These are phyloP conservation scores for Brenthis hecate DNA, from an alignment of 2,888 invertebrate species.

Conservation along the genomic window DNA sequence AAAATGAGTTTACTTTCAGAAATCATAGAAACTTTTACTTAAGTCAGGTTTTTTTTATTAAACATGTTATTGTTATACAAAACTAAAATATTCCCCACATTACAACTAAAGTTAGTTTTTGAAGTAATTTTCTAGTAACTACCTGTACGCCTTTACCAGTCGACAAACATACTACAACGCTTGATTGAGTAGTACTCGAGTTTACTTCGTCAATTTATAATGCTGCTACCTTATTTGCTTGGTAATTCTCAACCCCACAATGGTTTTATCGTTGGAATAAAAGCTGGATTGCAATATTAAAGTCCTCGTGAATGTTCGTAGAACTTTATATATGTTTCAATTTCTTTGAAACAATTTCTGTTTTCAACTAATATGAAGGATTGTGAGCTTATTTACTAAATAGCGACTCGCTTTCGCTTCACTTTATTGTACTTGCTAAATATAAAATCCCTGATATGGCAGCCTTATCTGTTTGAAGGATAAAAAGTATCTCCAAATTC, in stretches of 20 bases:
- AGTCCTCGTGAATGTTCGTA: background rate
- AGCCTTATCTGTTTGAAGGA: no score
- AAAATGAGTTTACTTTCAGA: no score
- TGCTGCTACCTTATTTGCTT: conserved; percentile 29
- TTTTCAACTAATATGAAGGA: no score
- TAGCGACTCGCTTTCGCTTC: no score
- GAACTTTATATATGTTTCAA: conserved; percentile 1
- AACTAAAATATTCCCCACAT: no score
- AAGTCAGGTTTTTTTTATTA: no score
- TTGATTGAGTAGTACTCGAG: conserved; percentile 26
- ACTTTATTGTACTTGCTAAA: no score
- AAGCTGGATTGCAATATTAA: conserved; percentile 1
- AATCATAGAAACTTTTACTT: no score
- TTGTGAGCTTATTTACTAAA: no score
- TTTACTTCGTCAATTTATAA: conserved; percentile 33
- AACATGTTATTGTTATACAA: no score
- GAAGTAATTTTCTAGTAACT: background rate
- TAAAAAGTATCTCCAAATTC: no score
- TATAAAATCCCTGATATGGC: no score
- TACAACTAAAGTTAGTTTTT: background rate
- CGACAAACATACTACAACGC: conserved; percentile 20
- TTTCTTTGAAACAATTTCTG: background rate
- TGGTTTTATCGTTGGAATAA: conserved; percentile 5
- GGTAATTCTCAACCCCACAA: conserved; percentile 24
- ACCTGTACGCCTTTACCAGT: background rate